A percentile compares a stretch with the other conserved stretches of the same genome.
These are phyloP conservation scores for Spea hammondii DNA, from an alignment of 2,797 vertebrate species.

Conservation along the genomic window DNA sequence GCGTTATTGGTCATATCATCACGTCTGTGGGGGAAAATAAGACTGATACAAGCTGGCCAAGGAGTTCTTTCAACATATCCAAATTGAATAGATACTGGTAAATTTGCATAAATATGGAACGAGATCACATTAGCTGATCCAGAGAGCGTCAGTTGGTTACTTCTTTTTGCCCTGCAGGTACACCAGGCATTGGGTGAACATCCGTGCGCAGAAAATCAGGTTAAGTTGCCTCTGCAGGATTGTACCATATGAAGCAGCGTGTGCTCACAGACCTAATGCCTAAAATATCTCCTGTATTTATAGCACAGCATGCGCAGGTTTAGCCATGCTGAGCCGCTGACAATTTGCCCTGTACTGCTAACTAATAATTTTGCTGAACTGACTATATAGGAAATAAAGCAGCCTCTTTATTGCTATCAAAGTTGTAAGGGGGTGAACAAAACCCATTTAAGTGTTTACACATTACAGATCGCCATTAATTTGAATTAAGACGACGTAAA, in stretches of 20 bases:
- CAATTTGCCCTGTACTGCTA: constrained; percentile 50
- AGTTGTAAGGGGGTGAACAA: constrained; percentile 44
- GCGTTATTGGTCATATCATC: no score
- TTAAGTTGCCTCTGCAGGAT: constrained; percentile 38
- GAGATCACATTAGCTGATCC: no score
- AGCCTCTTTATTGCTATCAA: constrained; percentile 50
- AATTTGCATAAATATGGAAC: no score
- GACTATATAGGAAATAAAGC: constrained; percentile 48
- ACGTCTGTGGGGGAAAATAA: no score
- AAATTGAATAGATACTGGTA: no score
- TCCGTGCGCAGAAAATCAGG: constrained; percentile 28
- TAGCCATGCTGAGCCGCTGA: constrained; percentile 51
- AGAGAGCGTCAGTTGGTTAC: neutral
- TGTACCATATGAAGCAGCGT: constrained; percentile 41
- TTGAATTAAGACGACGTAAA: constrained; percentile 46
- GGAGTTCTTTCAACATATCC: no score
- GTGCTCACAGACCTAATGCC: constrained; percentile 35
- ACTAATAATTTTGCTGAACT: constrained; percentile 51
- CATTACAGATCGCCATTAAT: constrained; percentile 44
- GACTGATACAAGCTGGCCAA: no score
- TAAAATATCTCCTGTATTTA: constrained; percentile 52
- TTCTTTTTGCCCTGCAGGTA: constrained; percentile 1
- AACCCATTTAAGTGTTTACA: constrained; percentile 42
- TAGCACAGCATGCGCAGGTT: constrained; percentile 47
- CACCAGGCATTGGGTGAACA: constrained; percentile 14